Evolutionary conservation across 2,797 vertebrate genomes (phyloP).

Genomic region (Brachyrhaphis roseni): DNA sequence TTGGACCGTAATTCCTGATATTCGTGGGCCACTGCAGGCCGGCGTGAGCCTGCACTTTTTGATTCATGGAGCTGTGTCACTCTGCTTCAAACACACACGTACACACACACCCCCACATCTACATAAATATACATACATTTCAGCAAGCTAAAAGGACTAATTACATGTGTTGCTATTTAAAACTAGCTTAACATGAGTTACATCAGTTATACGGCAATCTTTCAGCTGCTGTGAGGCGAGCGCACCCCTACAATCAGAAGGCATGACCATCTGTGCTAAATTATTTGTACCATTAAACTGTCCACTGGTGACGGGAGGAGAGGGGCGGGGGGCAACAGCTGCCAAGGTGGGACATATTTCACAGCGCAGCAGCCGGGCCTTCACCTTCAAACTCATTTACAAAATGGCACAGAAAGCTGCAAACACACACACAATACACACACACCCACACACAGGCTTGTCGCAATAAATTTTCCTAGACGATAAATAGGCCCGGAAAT

Average conservation of each 20-base stretch:
- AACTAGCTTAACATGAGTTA: slow-evolving; percentile 19
- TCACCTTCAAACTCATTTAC: slow-evolving; percentile 3
- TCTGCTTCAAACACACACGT: background rate
- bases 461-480: background rate
- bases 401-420: background rate
- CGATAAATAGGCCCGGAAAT: background rate
- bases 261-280: background rate
- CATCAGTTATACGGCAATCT: slow-evolving; percentile 10
- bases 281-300: slow-evolving; percentile 1
- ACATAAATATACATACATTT: background rate
- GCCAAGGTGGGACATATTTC: background rate
- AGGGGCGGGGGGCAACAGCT: background rate
- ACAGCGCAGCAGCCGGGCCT: background rate
- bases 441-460: background rate
- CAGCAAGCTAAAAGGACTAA: slow-evolving; percentile 5
- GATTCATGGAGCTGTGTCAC: slow-evolving; percentile 30
- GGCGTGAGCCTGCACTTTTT: slow-evolving; percentile 35
- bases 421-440: background rate
- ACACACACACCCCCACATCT: background rate
- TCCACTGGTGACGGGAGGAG: background rate
- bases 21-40: slow-evolving; percentile 37
- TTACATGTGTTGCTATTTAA: slow-evolving; percentile 5
- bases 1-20: slow-evolving; percentile 38
- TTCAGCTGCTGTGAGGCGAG: background rate
- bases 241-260: background rate